Conservation (phyloP, 2,797 vertebrate genomes). For the Podarcis lilfordi region DNA sequence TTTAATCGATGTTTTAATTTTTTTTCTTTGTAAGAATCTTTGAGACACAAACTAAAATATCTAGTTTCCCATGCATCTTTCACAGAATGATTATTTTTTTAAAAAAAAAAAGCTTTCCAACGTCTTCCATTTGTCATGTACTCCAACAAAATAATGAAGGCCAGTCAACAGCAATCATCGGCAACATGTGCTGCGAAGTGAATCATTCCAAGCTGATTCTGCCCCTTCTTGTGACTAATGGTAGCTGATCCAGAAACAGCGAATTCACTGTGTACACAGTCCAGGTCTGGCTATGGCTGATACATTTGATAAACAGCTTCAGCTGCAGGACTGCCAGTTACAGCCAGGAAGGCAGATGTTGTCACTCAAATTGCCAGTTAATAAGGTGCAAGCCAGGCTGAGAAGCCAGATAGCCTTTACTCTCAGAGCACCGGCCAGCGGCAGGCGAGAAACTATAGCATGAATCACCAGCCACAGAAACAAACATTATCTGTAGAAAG, state of each 20-base stretch:
- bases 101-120: neutral
- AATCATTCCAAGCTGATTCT: neutral
- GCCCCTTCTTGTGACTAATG: neutral
- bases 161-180: neutral
- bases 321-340: neutral
- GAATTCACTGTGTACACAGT: neutral
- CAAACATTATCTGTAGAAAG: neutral
- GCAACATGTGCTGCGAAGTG: neutral
- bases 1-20: too few relatives aligned
- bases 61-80: neutral
- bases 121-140: conserved; percentile 1
- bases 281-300: conserved; percentile 13
- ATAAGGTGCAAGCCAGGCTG: neutral
- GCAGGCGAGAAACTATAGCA: neutral
- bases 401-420: neutral
- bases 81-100: neutral
- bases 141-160: neutral
- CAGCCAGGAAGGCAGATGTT: neutral
- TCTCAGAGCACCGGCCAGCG: neutral
- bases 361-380: conserved; percentile 1
- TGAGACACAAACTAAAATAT: neutral
- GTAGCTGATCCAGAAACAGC: conserved; percentile 14
- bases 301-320: conserved; percentile 9
- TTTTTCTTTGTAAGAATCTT: too few relatives aligned
- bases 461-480: neutral